These are phyloP conservation scores for Galleria mellonella DNA, from an alignment of 1,140 invertebrate species.

Conservation along the genomic window DNA sequence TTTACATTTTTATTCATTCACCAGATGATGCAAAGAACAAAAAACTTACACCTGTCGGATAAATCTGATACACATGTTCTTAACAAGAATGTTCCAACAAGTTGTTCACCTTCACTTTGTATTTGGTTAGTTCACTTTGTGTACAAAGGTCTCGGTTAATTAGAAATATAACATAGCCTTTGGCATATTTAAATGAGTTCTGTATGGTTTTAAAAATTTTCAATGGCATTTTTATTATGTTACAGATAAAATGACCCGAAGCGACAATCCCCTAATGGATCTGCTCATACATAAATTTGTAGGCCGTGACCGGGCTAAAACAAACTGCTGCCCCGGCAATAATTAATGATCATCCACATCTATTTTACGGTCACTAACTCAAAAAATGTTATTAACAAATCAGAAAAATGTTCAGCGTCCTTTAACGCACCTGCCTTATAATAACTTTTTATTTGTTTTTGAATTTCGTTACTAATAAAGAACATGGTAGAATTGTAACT, in stretches of 20 bases:
- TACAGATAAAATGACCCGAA: slow-evolving; percentile 32
- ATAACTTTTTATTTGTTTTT: slow-evolving; percentile 7
- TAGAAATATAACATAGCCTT: slow-evolving; percentile 4
- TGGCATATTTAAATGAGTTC: slow-evolving; percentile 9
- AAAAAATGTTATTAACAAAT: slow-evolving; percentile 52
- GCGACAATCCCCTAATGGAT: slow-evolving; percentile 63
- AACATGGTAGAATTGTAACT: slow-evolving; percentile 1
- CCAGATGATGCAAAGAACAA: slow-evolving; percentile 20
- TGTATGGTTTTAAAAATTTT: slow-evolving; percentile 4
- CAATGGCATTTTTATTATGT: slow-evolving; percentile 14
- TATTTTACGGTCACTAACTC: slow-evolving; percentile 59
- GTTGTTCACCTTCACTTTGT: slow-evolving; percentile 6
- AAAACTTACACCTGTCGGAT: slow-evolving; percentile 26
- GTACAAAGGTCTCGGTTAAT: background rate
- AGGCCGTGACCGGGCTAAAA: slow-evolving; percentile 56
- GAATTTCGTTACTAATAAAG: background rate
- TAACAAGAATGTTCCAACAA: slow-evolving; percentile 13
- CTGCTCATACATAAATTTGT: slow-evolving; percentile 59
- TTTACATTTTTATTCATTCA: slow-evolving; percentile 16
- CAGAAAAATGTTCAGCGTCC: slow-evolving; percentile 23
- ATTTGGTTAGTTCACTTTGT: background rate
- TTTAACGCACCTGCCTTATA: slow-evolving; percentile 28
- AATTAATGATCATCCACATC: slow-evolving; percentile 64
- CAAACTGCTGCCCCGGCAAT: slow-evolving; percentile 53
- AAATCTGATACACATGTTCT: slow-evolving; percentile 21